These are phyloP conservation scores for Theonella swinhoei DNA, from an alignment of 37 sponge, comb jelly and placozoan species.

Conservation along the genomic window DNA sequence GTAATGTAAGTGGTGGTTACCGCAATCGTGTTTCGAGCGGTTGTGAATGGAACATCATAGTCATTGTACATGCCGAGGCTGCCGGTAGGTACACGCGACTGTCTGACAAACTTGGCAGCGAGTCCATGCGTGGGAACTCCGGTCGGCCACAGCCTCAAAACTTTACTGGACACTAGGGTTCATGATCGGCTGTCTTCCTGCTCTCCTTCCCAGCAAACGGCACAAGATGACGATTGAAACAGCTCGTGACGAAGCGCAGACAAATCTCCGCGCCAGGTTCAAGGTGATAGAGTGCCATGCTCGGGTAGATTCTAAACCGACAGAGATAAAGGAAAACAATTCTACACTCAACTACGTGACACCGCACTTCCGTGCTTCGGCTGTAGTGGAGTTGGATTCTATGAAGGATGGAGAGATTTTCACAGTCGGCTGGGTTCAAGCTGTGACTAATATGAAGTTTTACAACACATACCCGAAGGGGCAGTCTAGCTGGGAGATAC, in stretches of 20 bases:
- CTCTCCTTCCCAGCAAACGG: too few relatives aligned
- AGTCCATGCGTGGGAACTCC: too few relatives aligned
- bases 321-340: slow-evolving; percentile 57
- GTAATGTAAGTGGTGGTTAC: too few relatives aligned
- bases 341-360: slow-evolving; percentile 88
- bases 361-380: slow-evolving; percentile 85
- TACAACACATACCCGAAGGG: slow-evolving; percentile 80
- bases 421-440: slow-evolving; percentile 90
- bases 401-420: slow-evolving; percentile 74
- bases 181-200: too few relatives aligned
- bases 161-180: too few relatives aligned
- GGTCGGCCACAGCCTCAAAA: too few relatives aligned
- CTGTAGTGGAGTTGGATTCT: slow-evolving; percentile 65
- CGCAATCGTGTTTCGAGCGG: too few relatives aligned
- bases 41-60: too few relatives aligned
- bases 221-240: slow-evolving; percentile 71
- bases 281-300: slow-evolving; percentile 59
- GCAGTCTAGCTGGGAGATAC: slow-evolving; percentile 88
- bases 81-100: too few relatives aligned
- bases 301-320: slow-evolving; percentile 55
- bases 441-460: slow-evolving; percentile 86
- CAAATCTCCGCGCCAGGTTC: slow-evolving; percentile 8
- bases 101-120: too few relatives aligned
- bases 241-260: slow-evolving; percentile 1
- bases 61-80: too few relatives aligned